phyloP scores from a whole-genome alignment of 1,140 invertebrate species.

The Phymastichus coffea region DNA sequence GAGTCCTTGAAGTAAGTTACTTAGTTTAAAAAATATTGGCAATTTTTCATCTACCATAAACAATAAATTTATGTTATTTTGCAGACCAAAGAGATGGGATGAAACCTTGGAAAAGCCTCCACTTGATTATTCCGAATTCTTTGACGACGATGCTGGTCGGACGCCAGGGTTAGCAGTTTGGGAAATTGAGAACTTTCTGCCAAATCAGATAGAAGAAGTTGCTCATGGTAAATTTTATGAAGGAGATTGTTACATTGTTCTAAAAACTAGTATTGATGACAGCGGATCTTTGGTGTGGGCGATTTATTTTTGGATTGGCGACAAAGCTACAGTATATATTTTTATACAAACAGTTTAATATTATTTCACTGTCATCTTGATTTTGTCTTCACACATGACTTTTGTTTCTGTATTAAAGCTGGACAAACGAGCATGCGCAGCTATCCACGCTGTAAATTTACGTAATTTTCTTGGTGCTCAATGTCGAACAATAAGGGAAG shows the following conservation, averaged over 20 bases:
- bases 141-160: slow-evolving; percentile 96
- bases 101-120: slow-evolving; percentile 93
- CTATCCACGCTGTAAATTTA: slow-evolving; percentile 98
- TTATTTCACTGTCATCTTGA: background rate
- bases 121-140: slow-evolving; percentile 98
- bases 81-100: slow-evolving; percentile 85
- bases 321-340: slow-evolving; percentile 80
- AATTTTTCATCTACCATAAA: slow-evolving; percentile 14
- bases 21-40: background rate
- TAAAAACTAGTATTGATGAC: slow-evolving; percentile 89
- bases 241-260: slow-evolving; percentile 97
- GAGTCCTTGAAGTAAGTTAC: slow-evolving; percentile 67
- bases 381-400: too few relatives aligned
- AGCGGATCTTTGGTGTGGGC: slow-evolving; percentile 86
- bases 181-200: slow-evolving; percentile 99
- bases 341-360: slow-evolving; percentile 1
- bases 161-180: slow-evolving; percentile 85
- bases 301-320: slow-evolving; percentile 99
- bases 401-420: slow-evolving; percentile 60
- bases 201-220: slow-evolving; percentile 88
- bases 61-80: slow-evolving; percentile 26
- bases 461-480: slow-evolving; percentile 93
- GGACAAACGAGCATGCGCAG: slow-evolving; percentile 97
- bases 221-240: slow-evolving; percentile 98
- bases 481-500: slow-evolving; percentile 96